Evolutionary conservation across 2,888 invertebrate species (phyloP).

Genomic region (Amphimallon solstitiale): DNA sequence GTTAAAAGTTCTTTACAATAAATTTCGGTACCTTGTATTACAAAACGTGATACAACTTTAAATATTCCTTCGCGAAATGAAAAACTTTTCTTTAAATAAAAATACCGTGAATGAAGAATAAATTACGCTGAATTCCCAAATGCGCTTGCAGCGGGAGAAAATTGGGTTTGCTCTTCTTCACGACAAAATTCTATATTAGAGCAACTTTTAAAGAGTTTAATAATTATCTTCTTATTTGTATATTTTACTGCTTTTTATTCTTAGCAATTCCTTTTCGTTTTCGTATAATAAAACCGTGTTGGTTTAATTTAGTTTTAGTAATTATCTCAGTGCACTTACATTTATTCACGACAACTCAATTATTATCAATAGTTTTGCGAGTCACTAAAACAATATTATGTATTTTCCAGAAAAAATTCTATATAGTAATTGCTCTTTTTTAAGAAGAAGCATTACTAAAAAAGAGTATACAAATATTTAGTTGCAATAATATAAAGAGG

Average conservation of each 20-base stretch:
- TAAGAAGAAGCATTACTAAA: too few relatives aligned
- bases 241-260: neutral
- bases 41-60: conserved; percentile 40
- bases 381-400: too few relatives aligned
- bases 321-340: too few relatives aligned
- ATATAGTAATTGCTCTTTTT: too few relatives aligned
- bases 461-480: too few relatives aligned
- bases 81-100: conserved; percentile 35
- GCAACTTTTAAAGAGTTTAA: conserved; percentile 19
- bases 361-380: too few relatives aligned
- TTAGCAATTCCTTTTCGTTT: too few relatives aligned
- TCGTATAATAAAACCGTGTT: too few relatives aligned
- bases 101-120: conserved; percentile 30
- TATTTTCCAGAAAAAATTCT: too few relatives aligned
- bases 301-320: too few relatives aligned
- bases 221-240: conserved; percentile 18
- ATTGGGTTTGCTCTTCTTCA: conserved; percentile 23
- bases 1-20: conserved; percentile 41
- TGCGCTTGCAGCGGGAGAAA: conserved; percentile 17
- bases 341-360: too few relatives aligned
- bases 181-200: conserved; percentile 19
- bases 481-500: too few relatives aligned
- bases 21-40: conserved; percentile 40
- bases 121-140: conserved; percentile 26
- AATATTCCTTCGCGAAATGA: conserved; percentile 30